phyloP scores from a whole-genome alignment of 1,140 invertebrate genomes.

The Trialeurodes vaporariorum region DNA sequence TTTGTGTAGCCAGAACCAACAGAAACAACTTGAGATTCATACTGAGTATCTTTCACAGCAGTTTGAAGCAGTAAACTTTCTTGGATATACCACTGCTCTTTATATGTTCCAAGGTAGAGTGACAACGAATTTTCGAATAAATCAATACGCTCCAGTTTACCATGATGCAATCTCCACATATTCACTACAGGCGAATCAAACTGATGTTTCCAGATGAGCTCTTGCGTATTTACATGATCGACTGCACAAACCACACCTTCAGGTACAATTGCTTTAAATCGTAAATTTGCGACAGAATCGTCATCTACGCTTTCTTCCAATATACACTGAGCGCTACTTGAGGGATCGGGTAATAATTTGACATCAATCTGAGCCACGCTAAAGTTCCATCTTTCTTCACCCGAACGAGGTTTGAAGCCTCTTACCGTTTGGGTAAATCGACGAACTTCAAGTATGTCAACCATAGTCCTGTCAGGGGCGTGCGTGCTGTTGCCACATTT shows the following conservation, averaged over 20 bases:
- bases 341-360: constrained; percentile 40
- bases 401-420: constrained; percentile 69
- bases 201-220: constrained; percentile 58
- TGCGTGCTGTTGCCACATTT: constrained; percentile 53
- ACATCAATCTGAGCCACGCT: constrained; percentile 81
- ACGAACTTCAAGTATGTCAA: constrained; percentile 59
- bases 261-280: constrained; percentile 53
- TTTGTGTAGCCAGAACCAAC: not conserved
- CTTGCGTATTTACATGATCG: constrained; percentile 39
- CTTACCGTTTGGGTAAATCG: constrained; percentile 73
- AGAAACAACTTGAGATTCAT: not conserved
- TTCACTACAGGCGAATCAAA: constrained; percentile 72
- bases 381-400: constrained; percentile 89
- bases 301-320: constrained; percentile 32
- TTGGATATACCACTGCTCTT: constrained; percentile 66
- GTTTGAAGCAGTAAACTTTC: constrained; percentile 41
- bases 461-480: constrained; percentile 36
- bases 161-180: constrained; percentile 59
- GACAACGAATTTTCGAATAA: constrained; percentile 55
- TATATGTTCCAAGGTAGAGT: constrained; percentile 76
- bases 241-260: constrained; percentile 59
- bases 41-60: not conserved
- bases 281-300: constrained; percentile 38
- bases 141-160: constrained; percentile 54
- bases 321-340: not conserved